Percentiles rank a stretch among this genome's conserved stretches.
Evolutionary conservation across 2,113 vertebrate species (phyloP).

Genomic region (Lethenteron reissneri): DNA sequence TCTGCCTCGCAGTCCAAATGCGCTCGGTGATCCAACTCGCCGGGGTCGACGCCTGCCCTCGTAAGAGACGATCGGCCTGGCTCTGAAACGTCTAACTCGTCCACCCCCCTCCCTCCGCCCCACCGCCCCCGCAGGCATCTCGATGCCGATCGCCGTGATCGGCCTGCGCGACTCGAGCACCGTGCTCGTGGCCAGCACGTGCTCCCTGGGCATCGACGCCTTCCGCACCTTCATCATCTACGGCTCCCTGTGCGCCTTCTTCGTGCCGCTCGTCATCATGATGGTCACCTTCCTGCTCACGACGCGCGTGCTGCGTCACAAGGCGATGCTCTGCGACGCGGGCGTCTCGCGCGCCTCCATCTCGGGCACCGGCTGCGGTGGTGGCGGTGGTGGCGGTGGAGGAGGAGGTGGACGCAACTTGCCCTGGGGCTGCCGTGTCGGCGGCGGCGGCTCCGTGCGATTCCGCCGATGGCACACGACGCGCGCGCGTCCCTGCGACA

Average conservation of each 20-base stretch:
- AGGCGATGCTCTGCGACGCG: conserved; percentile 21
- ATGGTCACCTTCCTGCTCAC: conserved; percentile 79
- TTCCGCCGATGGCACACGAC: not conserved
- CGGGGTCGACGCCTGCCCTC: too few relatives aligned
- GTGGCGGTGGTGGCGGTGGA: conserved; percentile 17
- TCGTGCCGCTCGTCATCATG: conserved; percentile 77
- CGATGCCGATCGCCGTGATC: conserved; percentile 69
- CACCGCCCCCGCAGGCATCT: conserved; percentile 37
- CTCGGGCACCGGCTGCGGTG: conserved; percentile 40
- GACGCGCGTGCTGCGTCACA: conserved; percentile 57
- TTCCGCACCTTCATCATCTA: conserved; percentile 52
- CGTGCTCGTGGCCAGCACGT: conserved; percentile 61
- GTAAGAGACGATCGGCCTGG: too few relatives aligned
- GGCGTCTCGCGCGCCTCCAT: conserved; percentile 14
- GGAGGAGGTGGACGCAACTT: not conserved
- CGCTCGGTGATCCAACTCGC: too few relatives aligned
- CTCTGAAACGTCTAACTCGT: too few relatives aligned
- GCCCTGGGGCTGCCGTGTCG: not conserved
- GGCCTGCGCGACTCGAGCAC: conserved; percentile 45
- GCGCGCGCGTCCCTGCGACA: not conserved
- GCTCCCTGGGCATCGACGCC: conserved; percentile 33
- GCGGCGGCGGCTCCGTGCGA: not conserved
- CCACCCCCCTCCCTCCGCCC: too few relatives aligned
- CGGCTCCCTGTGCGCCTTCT: conserved; percentile 69
- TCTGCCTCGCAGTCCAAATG: too few relatives aligned